Conservation (phyloP, 2,888 invertebrate genomes). For the Lasioglossum oenotherae region DNA sequence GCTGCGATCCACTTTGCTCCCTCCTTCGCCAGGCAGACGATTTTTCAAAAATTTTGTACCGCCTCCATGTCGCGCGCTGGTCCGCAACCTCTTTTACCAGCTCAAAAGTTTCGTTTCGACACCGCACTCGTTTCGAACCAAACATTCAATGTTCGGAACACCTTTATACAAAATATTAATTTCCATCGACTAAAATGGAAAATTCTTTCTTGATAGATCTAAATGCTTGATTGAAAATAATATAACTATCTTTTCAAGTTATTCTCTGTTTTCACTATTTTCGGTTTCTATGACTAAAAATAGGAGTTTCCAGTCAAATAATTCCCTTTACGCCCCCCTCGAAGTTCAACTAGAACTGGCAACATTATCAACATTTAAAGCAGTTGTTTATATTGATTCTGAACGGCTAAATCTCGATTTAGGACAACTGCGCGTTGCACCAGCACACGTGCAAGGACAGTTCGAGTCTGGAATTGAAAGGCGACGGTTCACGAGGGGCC, state of each 20-base stretch:
- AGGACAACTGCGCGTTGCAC: background rate
- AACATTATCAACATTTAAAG: no score
- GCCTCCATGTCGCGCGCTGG: background rate
- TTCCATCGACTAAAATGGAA: background rate
- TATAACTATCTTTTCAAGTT: no score
- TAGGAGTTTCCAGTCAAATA: no score
- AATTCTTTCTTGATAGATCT: background rate
- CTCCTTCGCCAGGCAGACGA: background rate
- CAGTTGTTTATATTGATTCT: background rate
- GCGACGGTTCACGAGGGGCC: background rate
- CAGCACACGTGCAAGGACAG: background rate
- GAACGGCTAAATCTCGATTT: background rate
- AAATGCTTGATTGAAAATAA: background rate
- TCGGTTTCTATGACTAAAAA: no score
- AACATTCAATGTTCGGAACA: background rate
- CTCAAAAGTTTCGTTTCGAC: background rate
- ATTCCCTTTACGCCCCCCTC: no score
- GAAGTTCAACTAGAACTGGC: no score
- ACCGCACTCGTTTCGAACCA: background rate
- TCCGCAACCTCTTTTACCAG: background rate
- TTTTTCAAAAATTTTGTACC: slow-evolving; percentile 9
- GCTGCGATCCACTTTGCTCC: background rate
- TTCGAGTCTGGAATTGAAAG: background rate
- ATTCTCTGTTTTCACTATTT: no score
- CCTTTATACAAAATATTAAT: background rate